Percentiles rank a stretch among this genome's conserved stretches.
These are phyloP conservation scores for Zaprionus lineosus DNA, from an alignment of 2,888 invertebrate genomes.

Conservation along the genomic window DNA sequence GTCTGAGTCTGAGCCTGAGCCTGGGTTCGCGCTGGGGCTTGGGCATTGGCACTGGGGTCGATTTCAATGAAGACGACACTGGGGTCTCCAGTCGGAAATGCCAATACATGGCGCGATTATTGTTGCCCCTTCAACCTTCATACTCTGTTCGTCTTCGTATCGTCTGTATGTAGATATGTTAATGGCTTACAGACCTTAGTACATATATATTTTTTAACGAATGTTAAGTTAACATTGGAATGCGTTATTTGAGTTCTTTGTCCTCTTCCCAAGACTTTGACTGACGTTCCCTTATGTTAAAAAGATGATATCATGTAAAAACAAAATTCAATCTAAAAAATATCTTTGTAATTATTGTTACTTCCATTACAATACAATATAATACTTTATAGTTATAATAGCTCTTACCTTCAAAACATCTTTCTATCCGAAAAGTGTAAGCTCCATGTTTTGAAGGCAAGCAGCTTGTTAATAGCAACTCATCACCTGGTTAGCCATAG, in stretches of 20 bases:
- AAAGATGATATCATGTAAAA: no score
- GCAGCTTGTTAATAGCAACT: conserved; percentile 56
- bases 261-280: conserved; percentile 2
- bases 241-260: conserved; percentile 3
- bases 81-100: conserved; percentile 62
- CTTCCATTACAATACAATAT: no score
- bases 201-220: conserved; percentile 10
- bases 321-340: no score
- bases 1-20: conserved; percentile 8
- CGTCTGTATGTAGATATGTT: conserved; percentile 2
- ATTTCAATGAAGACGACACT: conserved; percentile 66
- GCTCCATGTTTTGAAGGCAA: conserved; percentile 10
- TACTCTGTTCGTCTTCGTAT: background rate
- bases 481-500: conserved; percentile 56
- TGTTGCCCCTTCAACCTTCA: conserved; percentile 6
- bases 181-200: conserved; percentile 4
- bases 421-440: no score
- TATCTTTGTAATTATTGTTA: no score
- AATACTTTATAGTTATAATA: no score
- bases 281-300: no score
- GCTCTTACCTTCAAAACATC: no score
- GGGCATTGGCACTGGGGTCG: conserved; percentile 41
- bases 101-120: conserved; percentile 56
- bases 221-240: conserved; percentile 4
- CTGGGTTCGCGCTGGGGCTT: conserved; percentile 16